These are phyloP conservation scores for Triops cancriformis DNA, from an alignment of 1,140 invertebrate genomes.

Conservation along the genomic window DNA sequence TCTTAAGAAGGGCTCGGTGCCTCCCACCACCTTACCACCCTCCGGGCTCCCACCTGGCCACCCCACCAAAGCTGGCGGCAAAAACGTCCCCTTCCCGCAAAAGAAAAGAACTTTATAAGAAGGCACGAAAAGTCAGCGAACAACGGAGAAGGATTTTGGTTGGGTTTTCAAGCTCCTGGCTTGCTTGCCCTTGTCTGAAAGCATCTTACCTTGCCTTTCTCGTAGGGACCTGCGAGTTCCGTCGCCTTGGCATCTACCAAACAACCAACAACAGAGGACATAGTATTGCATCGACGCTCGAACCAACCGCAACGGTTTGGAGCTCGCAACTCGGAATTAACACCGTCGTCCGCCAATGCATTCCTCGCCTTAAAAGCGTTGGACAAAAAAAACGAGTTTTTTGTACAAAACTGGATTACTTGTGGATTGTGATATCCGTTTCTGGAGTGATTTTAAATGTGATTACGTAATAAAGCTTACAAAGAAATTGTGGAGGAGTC, in stretches of 20 bases:
- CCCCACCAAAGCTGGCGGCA: not conserved
- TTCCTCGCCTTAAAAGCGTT: not conserved
- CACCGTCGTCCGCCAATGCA: not conserved
- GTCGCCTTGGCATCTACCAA: not conserved
- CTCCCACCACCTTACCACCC: not conserved
- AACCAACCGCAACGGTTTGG: not conserved
- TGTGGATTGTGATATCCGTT: too few species aligned
- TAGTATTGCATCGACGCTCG: conserved; percentile 13
- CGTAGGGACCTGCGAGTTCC: not conserved
- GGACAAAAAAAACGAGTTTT: not conserved
- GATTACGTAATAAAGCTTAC: too few species aligned
- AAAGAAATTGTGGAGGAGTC: too few species aligned
- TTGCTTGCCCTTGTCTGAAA: conserved; percentile 3
- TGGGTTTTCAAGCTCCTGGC: too few species aligned
- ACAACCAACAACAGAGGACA: conserved; percentile 9
- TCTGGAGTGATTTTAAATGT: too few species aligned
- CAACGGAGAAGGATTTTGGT: not conserved
- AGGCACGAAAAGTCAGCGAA: not conserved
- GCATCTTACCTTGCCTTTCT: not conserved
- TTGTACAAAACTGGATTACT: not conserved
- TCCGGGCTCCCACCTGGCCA: not conserved
- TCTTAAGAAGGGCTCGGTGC: not conserved
- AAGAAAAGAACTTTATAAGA: conserved; percentile 2
- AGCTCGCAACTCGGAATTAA: not conserved
- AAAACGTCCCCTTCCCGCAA: not conserved